These are phyloP conservation scores for Entomobrya multifasciata DNA, from an alignment of 2,888 invertebrate genomes.

Conservation along the genomic window DNA sequence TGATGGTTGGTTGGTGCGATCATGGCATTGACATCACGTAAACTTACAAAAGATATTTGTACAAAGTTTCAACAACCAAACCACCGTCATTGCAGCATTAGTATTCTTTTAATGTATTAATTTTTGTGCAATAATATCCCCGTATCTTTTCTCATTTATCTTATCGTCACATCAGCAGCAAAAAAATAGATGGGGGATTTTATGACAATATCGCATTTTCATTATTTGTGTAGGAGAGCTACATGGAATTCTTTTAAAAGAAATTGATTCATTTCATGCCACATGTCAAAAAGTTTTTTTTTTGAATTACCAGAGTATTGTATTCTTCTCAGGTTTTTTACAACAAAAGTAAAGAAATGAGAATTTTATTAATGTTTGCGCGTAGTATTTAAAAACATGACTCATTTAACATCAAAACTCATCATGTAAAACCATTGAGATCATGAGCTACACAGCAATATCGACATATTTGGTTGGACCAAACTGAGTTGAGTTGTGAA, in stretches of 20 bases:
- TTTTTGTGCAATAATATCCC: background rate
- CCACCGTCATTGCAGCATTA: too few species aligned
- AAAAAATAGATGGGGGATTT: background rate
- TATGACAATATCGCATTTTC: background rate
- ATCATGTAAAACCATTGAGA: slow-evolving; percentile 17
- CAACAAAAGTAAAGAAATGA: background rate
- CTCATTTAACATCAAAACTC: slow-evolving; percentile 25
- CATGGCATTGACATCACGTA: slow-evolving; percentile 60
- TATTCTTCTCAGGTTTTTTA: background rate
- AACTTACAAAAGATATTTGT: background rate
- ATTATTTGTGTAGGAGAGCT: slow-evolving; percentile 34
- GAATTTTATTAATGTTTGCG: slow-evolving; percentile 16
- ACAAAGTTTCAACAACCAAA: background rate
- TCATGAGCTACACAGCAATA: background rate
- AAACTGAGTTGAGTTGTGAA: background rate
- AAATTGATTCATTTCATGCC: slow-evolving; percentile 49
- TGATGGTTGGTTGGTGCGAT: background rate
- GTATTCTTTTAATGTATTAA: too few species aligned
- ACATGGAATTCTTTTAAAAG: slow-evolving; percentile 32
- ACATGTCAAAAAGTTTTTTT: slow-evolving; percentile 16
- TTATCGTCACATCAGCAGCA: background rate
- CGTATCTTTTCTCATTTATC: slow-evolving; percentile 5
- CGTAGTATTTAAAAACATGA: slow-evolving; percentile 52
- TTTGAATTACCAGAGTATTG: background rate
- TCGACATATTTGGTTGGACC: slow-evolving; percentile 42